These are phyloP conservation scores for Lerema accius DNA, from an alignment of 1,140 invertebrate species.

Conservation along the genomic window DNA sequence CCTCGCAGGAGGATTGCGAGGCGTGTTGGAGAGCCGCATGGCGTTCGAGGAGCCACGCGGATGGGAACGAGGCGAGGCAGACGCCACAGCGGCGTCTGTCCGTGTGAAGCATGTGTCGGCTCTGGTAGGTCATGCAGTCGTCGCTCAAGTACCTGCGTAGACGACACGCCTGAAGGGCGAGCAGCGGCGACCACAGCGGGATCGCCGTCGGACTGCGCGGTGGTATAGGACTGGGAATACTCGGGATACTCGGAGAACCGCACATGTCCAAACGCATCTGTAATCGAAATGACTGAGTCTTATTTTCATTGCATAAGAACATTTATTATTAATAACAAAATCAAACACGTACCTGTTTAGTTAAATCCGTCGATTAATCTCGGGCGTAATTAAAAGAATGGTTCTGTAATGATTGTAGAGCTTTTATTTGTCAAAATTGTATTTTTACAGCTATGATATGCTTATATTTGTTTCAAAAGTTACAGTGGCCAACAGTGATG, in stretches of 20 bases:
- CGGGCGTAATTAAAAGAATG: conserved; percentile 55
- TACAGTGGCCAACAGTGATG: conserved; percentile 83
- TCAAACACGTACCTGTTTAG: conserved; percentile 46
- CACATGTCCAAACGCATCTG: conserved; percentile 79
- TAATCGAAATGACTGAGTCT: conserved; percentile 33
- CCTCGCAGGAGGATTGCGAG: conserved; percentile 84
- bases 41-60: conserved; percentile 91
- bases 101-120: conserved; percentile 70
- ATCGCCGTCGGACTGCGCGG: conserved; percentile 83
- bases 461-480: conserved; percentile 90
- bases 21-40: conserved; percentile 91
- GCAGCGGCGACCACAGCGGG: conserved; percentile 79
- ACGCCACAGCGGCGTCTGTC: conserved; percentile 88
- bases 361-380: neutral
- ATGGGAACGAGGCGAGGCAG: conserved; percentile 92
- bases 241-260: conserved; percentile 54
- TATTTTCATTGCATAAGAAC: conserved; percentile 6
- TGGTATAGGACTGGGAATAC: conserved; percentile 74
- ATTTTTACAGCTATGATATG: conserved; percentile 93
- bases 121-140: conserved; percentile 73
- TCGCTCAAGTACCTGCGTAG: conserved; percentile 81
- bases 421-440: conserved; percentile 88
- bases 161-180: conserved; percentile 77
- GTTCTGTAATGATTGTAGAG: conserved; percentile 83
- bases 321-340: conserved; percentile 13